A percentile compares a stretch with the other conserved stretches of the same genome.
Evolutionary conservation across 2,113 vertebrate species (phyloP).

Genomic region (Corvus hawaiiensis): DNA sequence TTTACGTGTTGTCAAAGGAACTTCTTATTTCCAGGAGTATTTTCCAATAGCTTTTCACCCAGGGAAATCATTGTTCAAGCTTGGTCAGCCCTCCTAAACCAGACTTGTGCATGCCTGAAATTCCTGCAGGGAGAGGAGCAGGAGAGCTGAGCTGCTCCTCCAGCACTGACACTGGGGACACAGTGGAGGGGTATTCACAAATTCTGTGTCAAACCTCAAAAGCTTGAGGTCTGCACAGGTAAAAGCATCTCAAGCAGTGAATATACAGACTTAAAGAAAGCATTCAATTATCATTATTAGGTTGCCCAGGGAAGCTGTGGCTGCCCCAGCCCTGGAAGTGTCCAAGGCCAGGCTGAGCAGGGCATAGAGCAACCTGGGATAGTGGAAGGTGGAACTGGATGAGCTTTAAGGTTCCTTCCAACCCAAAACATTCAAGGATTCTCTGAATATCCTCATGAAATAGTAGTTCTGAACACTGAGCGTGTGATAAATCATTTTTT

Average conservation of each 20-base stretch:
- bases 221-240: not conserved
- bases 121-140: not conserved
- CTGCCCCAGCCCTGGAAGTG: not conserved
- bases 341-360: not conserved
- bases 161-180: not conserved
- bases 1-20: not conserved
- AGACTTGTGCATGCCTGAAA: not conserved
- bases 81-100: not conserved
- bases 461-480: not conserved
- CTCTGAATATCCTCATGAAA: not conserved
- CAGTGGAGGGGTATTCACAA: fast-evolving
- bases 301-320: not conserved
- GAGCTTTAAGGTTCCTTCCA: not conserved
- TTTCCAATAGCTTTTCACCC: not conserved
- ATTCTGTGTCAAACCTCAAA: not conserved
- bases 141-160: not conserved
- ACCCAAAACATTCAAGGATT: not conserved
- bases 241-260: not conserved
- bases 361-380: not conserved
- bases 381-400: not conserved
- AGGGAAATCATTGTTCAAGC: not conserved
- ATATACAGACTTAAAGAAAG: not conserved
- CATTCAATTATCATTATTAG: not conserved
- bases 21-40: not conserved
- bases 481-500: not conserved